Base-by-base conservation (phyloP, 2,888 invertebrate species). In the Cactoblastis cactorum region DNA sequence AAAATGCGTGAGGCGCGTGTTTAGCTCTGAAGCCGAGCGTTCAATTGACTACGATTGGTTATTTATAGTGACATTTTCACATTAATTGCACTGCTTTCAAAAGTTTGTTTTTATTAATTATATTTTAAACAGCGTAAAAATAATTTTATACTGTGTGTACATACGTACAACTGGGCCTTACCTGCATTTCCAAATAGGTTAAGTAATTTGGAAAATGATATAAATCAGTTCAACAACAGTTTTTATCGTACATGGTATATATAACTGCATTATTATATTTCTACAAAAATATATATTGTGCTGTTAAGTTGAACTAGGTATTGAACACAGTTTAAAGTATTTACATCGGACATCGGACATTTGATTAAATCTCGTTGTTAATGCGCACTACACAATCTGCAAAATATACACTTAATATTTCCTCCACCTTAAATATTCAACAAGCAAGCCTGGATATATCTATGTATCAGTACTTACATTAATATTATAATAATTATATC, bases 181-280 rank as follows among this genome's bases (percentile, higher is more conserved):
- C 41, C 41, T 24, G 41, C 41, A 14, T 8, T 8, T 41, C 41
- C 41, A 14, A 24, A 24, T 38, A 18, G 38, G 38, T 38, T 18
- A 12, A 12, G 39, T 12, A 14, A 12, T 12, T n/a, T 41, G 19
- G 11, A 22, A 51, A 18, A 47, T 22, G 12, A 32, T 45, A 46
- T 32, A 3, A 34, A 12, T 34, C n/a, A 3, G 3, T 12, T 34
- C 12, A 35, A 35, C 3, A 14, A 35, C n/a, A n/a, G n/a, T n/a
- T n/a, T n/a, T n/a, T n/a, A n/a, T 14, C 34, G 43, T 47, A 41
- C 46, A 12, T 45, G n/a, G n/a, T n/a, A 18, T 34, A 19, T 46
- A 18, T 46, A 12, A 46, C 12, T 19, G 17, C 43, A 28, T 43
- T 28, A 19, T 18, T n/a, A n/a, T 15, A 18, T 11, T 38, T 18